Evolutionary conservation across 2,797 vertebrate genomes (phyloP).

Genomic region (Urophycis tenuis): DNA sequence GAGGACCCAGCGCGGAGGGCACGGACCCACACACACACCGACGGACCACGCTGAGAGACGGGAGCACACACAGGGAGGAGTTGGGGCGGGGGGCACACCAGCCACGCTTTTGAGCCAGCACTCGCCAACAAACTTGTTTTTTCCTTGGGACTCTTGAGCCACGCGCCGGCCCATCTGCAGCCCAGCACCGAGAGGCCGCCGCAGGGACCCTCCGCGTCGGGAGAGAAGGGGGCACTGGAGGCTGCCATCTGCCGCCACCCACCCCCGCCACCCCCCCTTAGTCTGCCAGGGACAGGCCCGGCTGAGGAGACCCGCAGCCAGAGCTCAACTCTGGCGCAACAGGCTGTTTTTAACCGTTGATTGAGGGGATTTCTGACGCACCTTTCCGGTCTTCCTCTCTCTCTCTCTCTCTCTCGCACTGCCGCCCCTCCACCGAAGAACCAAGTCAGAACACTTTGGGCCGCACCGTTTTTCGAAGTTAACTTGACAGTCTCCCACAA

Average conservation of each 20-base stretch:
- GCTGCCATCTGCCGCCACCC: slow-evolving; percentile 44
- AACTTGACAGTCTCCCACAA: neutral
- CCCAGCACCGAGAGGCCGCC: slow-evolving; percentile 22
- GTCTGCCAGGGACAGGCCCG: slow-evolving; percentile 2
- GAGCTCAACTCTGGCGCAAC: neutral
- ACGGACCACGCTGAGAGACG: slow-evolving; percentile 27
- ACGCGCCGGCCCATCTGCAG: slow-evolving; percentile 36
- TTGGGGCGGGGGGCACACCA: neutral
- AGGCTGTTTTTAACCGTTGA: neutral
- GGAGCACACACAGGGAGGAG: slow-evolving; percentile 27
- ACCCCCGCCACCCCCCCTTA: too few species aligned
- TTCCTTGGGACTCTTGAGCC: slow-evolving; percentile 22
- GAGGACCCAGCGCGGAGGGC: slow-evolving; percentile 63
- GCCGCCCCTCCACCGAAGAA: neutral
- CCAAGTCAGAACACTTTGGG: neutral
- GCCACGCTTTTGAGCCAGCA: neutral
- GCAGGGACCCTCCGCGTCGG: slow-evolving; percentile 6
- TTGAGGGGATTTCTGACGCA: neutral
- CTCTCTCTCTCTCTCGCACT: neutral
- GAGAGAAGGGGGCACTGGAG: slow-evolving; percentile 6
- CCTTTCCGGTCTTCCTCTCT: neutral
- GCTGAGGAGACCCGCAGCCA: slow-evolving; percentile 18
- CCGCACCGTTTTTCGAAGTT: neutral
- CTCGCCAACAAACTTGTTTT: slow-evolving; percentile 42
- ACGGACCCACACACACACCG: slow-evolving; percentile 51